phyloP scores from a whole-genome alignment of 2,113 vertebrate species.

The Rhegmatorhina hoffmannsi region DNA sequence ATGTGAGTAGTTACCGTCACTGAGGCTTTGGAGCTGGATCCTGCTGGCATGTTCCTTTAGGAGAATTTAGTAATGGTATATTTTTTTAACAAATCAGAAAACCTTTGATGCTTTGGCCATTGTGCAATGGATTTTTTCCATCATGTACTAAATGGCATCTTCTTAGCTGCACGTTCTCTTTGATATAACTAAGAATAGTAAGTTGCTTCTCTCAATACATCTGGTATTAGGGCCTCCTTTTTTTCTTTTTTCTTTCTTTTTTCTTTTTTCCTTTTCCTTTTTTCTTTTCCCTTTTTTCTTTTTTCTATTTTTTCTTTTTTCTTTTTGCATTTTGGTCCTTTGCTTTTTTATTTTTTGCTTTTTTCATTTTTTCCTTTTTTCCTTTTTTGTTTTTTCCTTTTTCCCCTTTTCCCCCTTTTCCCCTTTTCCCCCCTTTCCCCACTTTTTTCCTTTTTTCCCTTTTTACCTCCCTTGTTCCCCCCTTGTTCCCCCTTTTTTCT shows the following conservation, averaged over 20 bases:
- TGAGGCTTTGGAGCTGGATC: neutral
- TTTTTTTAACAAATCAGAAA: neutral
- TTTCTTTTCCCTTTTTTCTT: no score
- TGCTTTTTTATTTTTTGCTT: no score
- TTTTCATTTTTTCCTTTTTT: no score
- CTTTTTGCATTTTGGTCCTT: no score
- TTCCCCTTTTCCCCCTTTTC: no score
- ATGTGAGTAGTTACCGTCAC: neutral
- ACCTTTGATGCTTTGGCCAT: neutral
- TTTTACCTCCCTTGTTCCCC: no score
- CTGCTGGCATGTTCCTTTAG: neutral
- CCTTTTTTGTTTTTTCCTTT: no score
- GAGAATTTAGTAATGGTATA: neutral
- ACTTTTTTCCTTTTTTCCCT: no score
- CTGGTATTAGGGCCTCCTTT: neutral
- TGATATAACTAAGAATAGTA: neutral
- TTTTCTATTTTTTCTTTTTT: no score
- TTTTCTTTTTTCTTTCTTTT: neutral
- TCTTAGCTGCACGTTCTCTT: neutral
- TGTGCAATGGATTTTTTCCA: neutral
- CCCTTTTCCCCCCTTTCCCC: no score
- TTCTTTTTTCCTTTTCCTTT: no score
- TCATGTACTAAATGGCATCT: neutral
- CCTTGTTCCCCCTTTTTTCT: no score
- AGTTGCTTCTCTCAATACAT: neutral